These are phyloP conservation scores for Motacilla tschutschensis DNA, from an alignment of 2,113 vertebrate genomes.

Conservation along the genomic window DNA sequence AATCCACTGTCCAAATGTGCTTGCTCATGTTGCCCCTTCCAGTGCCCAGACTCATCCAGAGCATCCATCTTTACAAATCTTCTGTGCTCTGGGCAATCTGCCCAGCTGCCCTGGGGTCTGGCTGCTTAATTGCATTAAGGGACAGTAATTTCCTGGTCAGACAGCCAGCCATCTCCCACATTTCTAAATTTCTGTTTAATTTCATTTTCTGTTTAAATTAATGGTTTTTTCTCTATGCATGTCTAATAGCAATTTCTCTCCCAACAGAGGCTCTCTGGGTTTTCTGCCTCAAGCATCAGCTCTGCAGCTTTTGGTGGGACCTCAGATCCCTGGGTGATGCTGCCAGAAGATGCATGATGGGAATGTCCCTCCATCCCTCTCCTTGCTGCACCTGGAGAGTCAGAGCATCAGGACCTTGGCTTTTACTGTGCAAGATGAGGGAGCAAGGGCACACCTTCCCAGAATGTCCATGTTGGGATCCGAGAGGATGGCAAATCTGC, in stretches of 20 bases:
- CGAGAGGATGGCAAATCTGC: neutral
- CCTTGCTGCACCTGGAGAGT: neutral
- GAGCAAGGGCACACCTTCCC: rapidly evolving
- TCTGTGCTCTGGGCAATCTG: neutral
- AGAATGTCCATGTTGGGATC: rapidly evolving
- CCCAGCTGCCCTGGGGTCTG: neutral
- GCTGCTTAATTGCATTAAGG: constrained; percentile 7
- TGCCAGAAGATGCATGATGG: neutral
- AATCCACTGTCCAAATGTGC: neutral
- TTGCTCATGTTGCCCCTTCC: neutral
- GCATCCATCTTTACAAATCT: neutral
- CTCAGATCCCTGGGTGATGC: neutral
- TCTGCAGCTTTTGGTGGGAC: neutral
- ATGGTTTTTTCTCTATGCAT: neutral
- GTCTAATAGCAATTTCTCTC: neutral
- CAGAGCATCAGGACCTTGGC: neutral
- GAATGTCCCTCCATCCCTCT: neutral
- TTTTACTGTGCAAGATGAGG: neutral
- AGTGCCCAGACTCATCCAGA: neutral
- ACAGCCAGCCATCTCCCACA: constrained; percentile 7
- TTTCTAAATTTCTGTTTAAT: constrained; percentile 43
- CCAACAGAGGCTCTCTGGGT: neutral
- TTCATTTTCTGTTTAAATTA: constrained; percentile 22
- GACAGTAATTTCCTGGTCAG: constrained; percentile 51
- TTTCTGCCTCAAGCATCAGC: rapidly evolving